Base-by-base conservation (phyloP, 2,888 invertebrate species). In the Stenoptilia bipunctidactyla region DNA sequence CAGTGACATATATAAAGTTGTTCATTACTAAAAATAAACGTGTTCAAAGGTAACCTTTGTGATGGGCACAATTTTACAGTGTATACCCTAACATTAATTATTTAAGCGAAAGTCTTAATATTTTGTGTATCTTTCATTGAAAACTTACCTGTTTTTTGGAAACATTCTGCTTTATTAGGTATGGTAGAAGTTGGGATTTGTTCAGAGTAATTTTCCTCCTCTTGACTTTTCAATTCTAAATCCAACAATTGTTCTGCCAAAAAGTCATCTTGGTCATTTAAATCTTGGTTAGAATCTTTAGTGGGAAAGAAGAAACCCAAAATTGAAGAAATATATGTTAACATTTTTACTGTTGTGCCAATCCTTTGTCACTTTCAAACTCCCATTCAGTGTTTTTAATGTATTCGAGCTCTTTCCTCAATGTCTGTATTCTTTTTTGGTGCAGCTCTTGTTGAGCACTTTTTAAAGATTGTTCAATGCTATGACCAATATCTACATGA, bases 381-480 rank as follows among this genome's bases (percentile, higher is more conserved):
- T 90, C 89, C 93, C 93, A 93, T 58, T 92, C 91, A 0, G 92
- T 92, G 40, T 89, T 87, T 61, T 90, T 92, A n/a, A 93, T 72
- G 59, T 89, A 90, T 50, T 91, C 91, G 41, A 93, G 70, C 69
- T 93, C 92, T 64, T 91, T 92, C 43, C 92, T 82, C 30, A 93
- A 66, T 27, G 84, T 74, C 64, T 90, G 90, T 41, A 93, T 85
- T 46, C 92, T 85, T 58, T 89, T 90, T 43, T 88, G 85, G 51
- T 93, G 92, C 43, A 88, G 83, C 57, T 92, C 92, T 33, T 87
- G 86, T 15, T 86, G 82, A 0, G 86, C 80, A 51, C 74, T 82
- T 53, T 86, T 88, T 35, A 85, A 55, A 27, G 86, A 84, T 44
- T 86, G 85, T 44, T 87, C 86, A 43, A 86, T 80, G 41, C 83